These are phyloP conservation scores for Coleophora flavipennella DNA, from an alignment of 2,888 invertebrate species.

Conservation along the genomic window DNA sequence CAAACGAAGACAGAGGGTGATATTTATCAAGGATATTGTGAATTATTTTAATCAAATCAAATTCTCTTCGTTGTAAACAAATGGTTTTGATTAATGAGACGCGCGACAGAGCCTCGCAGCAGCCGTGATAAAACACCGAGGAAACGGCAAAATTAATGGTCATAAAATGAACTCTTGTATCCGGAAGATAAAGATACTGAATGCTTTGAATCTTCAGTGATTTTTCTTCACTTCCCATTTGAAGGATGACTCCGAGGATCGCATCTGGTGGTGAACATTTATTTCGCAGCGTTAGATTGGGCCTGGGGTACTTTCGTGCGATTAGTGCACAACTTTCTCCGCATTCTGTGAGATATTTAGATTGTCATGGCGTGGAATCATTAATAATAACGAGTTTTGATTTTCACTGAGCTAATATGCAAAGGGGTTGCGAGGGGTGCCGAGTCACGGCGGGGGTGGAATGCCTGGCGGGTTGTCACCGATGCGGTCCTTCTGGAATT, in stretches of 20 bases:
- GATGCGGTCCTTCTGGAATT: constrained; percentile 65
- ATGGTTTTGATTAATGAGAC: constrained; percentile 74
- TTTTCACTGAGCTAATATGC: constrained; percentile 69
- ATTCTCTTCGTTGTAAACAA: constrained; percentile 73
- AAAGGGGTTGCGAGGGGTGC: constrained; percentile 59
- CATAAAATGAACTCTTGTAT: constrained; percentile 73
- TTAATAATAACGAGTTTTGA: constrained; percentile 71
- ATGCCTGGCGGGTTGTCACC: constrained; percentile 66
- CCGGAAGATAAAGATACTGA: constrained; percentile 68
- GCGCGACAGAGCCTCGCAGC: constrained; percentile 69
- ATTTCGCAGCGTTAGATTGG: constrained; percentile 42
- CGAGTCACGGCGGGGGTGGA: constrained; percentile 53
- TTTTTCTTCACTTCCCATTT: constrained; percentile 59
- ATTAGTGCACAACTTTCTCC: constrained; percentile 53
- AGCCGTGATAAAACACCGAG: constrained; percentile 69
- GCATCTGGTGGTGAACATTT: constrained; percentile 66
- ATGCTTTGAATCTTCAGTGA: constrained; percentile 66
- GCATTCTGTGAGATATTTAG: constrained; percentile 57
- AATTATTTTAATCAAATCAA: constrained; percentile 74
- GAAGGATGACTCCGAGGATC: constrained; percentile 56
- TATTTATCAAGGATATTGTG: constrained; percentile 74
- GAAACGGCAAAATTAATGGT: constrained; percentile 71
- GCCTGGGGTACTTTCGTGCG: constrained; percentile 44
- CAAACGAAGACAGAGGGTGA: constrained; percentile 72
- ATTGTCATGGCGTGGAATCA: constrained; percentile 64